Evolutionary conservation across 2,888 invertebrate species (phyloP), one percentile per base, ranked within the genome.

Genomic region (Salticus scenicus): DNA sequence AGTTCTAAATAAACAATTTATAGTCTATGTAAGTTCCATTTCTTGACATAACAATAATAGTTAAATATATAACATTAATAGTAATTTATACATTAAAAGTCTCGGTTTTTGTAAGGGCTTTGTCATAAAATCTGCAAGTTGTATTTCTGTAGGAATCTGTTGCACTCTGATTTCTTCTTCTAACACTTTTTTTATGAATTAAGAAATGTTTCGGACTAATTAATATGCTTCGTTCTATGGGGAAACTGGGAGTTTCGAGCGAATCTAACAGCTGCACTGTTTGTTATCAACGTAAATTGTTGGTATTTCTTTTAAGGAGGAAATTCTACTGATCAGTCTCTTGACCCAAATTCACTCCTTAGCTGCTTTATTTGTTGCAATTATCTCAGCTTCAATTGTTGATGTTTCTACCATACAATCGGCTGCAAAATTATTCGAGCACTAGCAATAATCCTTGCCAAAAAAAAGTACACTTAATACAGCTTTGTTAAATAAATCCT

Each of bases 331-430:
- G 30, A 90, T 67, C 12, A 90, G 64, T 37, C 87, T 88, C 80
- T 76, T 88, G 12, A 90, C 41, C 90, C 90, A 89, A 0, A 89
- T 51, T 0, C 87, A 71, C 81, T 90, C 90, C 78, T 88, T 89
- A 0, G 88, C 87, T 5, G 89, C 88, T 30, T 88, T 84, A 30
- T 86, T 87, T 10, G 90, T 89, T 0, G 90, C 89, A 20, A 90
- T 87, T 66, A 89, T 89, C 63, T 90, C 89, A 1, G 89, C 89
- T 69, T 90, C 90, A 0, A 89, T 89, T 0, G 89, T 89, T 1
- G 89, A 88, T 0, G 87, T 69, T 0, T 89, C 87, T 4, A 89
- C 89, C 17, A 80, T 69, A n/a, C n/a, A n/a, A n/a, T n/a, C n/a
- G n/a, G n/a, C 14, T 72, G 24, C n/a, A n/a, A n/a, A n/a, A n/a